Conservation (phyloP, 2,113 vertebrate genomes). For the Chauna torquata region DNA sequence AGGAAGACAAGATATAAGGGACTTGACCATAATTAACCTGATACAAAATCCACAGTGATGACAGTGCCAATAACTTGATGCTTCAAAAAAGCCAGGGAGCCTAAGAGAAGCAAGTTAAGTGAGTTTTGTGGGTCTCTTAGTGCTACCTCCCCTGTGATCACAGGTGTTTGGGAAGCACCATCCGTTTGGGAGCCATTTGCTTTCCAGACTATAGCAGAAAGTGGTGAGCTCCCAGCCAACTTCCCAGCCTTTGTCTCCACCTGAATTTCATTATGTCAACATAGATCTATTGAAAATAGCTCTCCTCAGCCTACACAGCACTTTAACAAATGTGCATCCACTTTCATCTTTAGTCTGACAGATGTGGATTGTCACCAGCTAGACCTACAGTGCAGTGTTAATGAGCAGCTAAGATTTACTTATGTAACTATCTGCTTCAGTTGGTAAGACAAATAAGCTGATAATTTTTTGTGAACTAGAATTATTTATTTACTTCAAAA, state of each 20-base stretch:
- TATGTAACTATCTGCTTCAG: not conserved
- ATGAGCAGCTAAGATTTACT: not conserved
- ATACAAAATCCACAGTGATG: accelerated
- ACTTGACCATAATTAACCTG: not conserved
- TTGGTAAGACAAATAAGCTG: not conserved
- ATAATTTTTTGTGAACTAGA: not conserved
- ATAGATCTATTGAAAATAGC: accelerated
- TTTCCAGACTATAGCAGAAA: not conserved
- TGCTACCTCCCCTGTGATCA: not conserved
- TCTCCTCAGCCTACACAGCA: not conserved
- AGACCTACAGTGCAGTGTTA: not conserved
- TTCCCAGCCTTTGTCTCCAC: not conserved
- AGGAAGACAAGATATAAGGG: not conserved
- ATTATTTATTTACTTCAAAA: not conserved
- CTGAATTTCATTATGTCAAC: not conserved
- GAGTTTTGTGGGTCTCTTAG: not conserved
- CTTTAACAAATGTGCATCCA: not conserved
- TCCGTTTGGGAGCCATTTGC: not conserved
- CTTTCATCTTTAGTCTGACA: not conserved
- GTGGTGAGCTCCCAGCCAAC: not conserved
- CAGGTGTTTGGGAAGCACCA: not conserved
- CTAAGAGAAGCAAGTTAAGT: not conserved
- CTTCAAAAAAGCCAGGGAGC: not conserved
- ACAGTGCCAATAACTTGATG: not conserved
- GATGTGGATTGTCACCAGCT: not conserved